Evolutionary conservation across 2,797 vertebrate species (phyloP).

Genomic region (Dicrostonyx torquatus): DNA sequence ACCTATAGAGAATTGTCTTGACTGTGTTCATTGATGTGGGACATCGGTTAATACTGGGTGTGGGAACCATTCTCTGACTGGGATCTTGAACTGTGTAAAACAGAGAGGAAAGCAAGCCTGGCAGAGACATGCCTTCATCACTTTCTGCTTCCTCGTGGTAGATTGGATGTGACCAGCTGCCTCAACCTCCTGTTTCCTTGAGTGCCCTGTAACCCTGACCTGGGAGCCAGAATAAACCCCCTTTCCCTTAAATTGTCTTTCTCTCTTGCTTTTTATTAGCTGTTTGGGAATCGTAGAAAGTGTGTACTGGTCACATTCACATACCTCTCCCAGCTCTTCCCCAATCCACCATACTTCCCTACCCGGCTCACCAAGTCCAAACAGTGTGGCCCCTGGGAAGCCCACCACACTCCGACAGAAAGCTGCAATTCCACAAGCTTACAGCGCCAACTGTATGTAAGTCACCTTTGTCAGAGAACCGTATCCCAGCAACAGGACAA

Average conservation of each 20-base stretch:
- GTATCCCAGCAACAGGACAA: background rate
- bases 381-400: background rate
- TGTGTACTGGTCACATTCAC: background rate
- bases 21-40: background rate
- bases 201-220: background rate
- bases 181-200: background rate
- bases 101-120: too few species aligned
- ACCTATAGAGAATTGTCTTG: background rate
- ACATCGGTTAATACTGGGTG: background rate
- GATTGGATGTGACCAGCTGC: background rate
- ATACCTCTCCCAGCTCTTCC: background rate
- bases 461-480: background rate
- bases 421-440: background rate
- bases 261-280: background rate
- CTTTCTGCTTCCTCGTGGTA: background rate
- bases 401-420: background rate
- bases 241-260: background rate
- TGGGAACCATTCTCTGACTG: background rate
- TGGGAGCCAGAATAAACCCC: background rate
- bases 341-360: too few species aligned
- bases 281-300: background rate
- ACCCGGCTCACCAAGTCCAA: background rate
- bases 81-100: background rate
- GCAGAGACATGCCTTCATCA: background rate
- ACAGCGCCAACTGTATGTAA: too few species aligned